Base-by-base conservation (phyloP, 2,888 invertebrate genomes). In the Candidula unifasciata region DNA sequence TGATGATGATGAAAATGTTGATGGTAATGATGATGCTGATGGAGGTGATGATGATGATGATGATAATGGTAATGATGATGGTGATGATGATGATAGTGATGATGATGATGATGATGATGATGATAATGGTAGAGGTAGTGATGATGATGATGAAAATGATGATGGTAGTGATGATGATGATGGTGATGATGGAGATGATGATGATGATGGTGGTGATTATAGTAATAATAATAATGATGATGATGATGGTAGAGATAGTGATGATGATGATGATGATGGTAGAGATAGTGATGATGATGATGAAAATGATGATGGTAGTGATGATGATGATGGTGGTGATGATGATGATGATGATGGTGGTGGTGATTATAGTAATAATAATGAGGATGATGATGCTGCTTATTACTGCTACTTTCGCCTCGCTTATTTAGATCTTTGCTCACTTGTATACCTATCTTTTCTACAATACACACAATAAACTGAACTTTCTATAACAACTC, bases 301-400 rank as follows among this genome's bases (percentile, higher is more conserved):
- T 52, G 27, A 60, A 5, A n/a, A 78, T 52, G 33, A 60, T 27
- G 33, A 78, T 16, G 27, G 30, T 27, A n/a, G 21, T 60, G n/a
- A 60, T n/a, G n/a, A 60, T n/a, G n/a, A 60, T 60, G n/a, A 60
- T 60, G n/a, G 21, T n/a, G n/a, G 21, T 60, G 76, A 76, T 44
- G 52, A 76, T 76, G 76, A 76, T 76, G 76, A 37, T 76, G 76
- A 76, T 76, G 76, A 44, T 76, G 76, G 44, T 76, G 76, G 16
- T 76, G 76, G 44, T 76, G 76, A 76, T 76, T 37, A 76, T 76
- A 44, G 44, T 76, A 44, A 76, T 76, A 44, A 76, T 76, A 44
- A 76, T 76, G 76, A 76, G 37, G 76, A 76, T 76, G 76, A 76
- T 76, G 76, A 76, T 76, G 76, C 37, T 76, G 76, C n/a, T n/a